Percentiles rank a stretch among this genome's conserved stretches.
Evolutionary conservation across 2,113 vertebrate species (phyloP).

Genomic region (Albula glossodonta): DNA sequence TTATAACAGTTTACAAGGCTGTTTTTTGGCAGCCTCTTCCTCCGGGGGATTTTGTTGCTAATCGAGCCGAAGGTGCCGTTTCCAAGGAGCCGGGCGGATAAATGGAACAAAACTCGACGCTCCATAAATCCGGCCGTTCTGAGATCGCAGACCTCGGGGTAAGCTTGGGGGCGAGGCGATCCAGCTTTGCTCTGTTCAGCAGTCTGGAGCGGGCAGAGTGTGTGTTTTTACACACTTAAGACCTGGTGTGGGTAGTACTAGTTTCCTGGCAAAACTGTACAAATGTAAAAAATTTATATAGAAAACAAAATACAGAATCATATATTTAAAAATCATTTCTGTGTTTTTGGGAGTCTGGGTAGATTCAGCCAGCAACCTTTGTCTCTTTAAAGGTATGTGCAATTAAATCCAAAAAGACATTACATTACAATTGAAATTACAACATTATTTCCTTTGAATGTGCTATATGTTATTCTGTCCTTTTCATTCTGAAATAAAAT

Average conservation of each 20-base stretch:
- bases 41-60: conserved; percentile 10
- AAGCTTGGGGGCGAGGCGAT: background rate
- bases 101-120: conserved; percentile 26
- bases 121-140: conserved; percentile 28
- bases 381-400: too few species aligned
- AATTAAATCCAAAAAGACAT: too few species aligned
- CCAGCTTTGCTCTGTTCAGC: background rate
- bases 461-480: too few species aligned
- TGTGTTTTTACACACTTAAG: background rate
- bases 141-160: background rate
- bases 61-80: conserved; percentile 30
- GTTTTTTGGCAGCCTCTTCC: background rate
- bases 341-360: too few species aligned
- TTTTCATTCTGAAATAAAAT: too few species aligned
- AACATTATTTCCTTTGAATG: too few species aligned
- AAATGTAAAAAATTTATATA: background rate
- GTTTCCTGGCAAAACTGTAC: background rate
- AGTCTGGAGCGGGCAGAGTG: background rate
- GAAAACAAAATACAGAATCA: too few species aligned
- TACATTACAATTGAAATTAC: too few species aligned
- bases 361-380: too few species aligned
- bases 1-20: conserved; percentile 31
- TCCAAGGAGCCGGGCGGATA: conserved; percentile 33
- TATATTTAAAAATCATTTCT: too few species aligned
- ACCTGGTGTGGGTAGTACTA: background rate